Evolutionary conservation across 2,113 vertebrate genomes (phyloP).

Genomic region (Albula glossodonta): DNA sequence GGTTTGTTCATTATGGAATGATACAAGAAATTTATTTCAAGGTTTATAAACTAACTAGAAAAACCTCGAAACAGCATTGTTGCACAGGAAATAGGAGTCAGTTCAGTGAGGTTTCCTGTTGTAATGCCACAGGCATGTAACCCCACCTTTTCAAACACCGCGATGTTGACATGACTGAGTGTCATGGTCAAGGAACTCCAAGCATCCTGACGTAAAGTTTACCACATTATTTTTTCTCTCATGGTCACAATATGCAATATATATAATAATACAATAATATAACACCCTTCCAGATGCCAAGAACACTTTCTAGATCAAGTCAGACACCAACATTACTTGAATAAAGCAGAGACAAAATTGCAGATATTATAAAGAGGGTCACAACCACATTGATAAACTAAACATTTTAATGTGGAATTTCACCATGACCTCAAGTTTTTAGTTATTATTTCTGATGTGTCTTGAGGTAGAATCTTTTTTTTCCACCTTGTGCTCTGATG

Average conservation of each 20-base stretch:
- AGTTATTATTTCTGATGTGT: too few relatives aligned
- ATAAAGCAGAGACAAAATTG: too few relatives aligned
- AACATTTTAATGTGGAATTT: too few relatives aligned
- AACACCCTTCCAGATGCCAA: too few relatives aligned
- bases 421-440: too few relatives aligned
- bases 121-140: neutral
- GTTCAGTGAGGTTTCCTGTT: neutral
- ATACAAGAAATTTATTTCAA: neutral
- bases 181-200: neutral
- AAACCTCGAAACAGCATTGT: neutral
- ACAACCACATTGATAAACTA: too few relatives aligned
- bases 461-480: too few relatives aligned
- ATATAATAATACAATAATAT: neutral
- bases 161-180: neutral
- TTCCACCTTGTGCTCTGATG: too few relatives aligned
- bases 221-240: neutral
- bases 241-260: neutral
- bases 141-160: neutral
- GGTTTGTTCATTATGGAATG: neutral
- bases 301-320: too few relatives aligned
- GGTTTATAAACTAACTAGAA: neutral
- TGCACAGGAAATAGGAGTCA: neutral
- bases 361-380: too few relatives aligned
- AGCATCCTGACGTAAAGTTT: neutral
- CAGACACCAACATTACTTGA: too few relatives aligned